A percentile compares a stretch with the other conserved stretches of the same genome.
phyloP scores from a whole-genome alignment of 1,140 invertebrate species.

The Gryon sp. region DNA sequence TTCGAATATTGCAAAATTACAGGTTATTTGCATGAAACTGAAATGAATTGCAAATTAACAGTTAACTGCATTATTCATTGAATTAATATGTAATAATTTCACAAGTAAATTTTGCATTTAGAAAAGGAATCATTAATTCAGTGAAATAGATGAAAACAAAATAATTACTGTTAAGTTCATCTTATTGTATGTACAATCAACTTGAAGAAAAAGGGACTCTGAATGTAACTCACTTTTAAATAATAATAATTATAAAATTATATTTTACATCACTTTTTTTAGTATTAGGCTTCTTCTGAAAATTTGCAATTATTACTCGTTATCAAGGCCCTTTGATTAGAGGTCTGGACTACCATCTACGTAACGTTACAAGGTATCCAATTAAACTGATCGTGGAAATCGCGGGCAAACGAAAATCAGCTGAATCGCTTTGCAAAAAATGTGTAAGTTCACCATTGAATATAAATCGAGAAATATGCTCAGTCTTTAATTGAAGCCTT shows the following conservation, averaged over 20 bases:
- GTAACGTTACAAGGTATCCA: conserved; percentile 19
- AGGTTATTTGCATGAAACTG: background rate
- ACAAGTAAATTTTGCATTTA: background rate
- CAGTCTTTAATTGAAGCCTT: conserved; percentile 4
- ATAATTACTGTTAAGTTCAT: too few species aligned
- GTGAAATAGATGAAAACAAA: background rate
- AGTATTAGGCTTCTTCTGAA: too few species aligned
- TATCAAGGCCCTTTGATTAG: conserved; percentile 31
- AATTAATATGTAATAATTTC: conserved; percentile 2
- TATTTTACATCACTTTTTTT: background rate
- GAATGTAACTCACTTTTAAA: too few species aligned
- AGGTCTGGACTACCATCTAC: background rate
- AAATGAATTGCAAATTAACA: conserved; percentile 10
- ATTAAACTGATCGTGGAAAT: conserved; percentile 39
- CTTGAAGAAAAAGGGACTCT: too few species aligned
- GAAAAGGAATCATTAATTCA: background rate
- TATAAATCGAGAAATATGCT: conserved; percentile 39
- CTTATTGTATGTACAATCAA: too few species aligned
- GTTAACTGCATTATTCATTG: conserved; percentile 1
- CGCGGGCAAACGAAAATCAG: conserved; percentile 35
- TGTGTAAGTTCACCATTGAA: conserved; percentile 19
- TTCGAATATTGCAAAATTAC: conserved; percentile 4
- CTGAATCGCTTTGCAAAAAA: conserved; percentile 23
- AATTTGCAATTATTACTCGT: conserved; percentile 25
- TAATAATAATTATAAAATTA: too few species aligned